Base-by-base conservation (phyloP, 64 coral and sea anemone species). In the Orbicella faveolata region DNA sequence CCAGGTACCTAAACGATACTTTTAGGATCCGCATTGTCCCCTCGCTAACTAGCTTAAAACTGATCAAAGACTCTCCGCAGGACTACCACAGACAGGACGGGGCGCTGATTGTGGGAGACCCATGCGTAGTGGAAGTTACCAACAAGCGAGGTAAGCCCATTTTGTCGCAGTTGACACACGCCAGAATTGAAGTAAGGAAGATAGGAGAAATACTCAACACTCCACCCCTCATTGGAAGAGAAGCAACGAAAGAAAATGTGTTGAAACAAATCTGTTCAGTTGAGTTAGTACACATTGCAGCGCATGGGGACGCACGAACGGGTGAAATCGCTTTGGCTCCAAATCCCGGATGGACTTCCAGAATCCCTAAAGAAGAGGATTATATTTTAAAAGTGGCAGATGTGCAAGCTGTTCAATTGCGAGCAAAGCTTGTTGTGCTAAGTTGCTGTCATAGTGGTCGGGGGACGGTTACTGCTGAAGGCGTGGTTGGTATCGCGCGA, bases 401-500 rank as follows among this genome's bases (percentile, higher is more conserved):
- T 30, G 54, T 79, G 21, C 21, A 16, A 21, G 34, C 19, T 51
- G 77, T 52, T 79, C 36, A 51, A 3, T 13, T 79, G 15, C 41
- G 54, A 79, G 54, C 77, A 79, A 79, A 19, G 19, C 44, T 79
- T 21, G 77, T 51, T 79, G 77, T 79, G 77, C 77, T 79, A 9
- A 79, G 77, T 41, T 79, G 77, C 54, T 79, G 77, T 36, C 41
- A 79, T 36, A 79, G 41, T 36, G 77, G 9, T 79, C 77, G 77
- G 8, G 77, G 77, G 54, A 34, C 21, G 77, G 77, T 79, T 68
- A 68, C 65, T 23, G 65, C 65, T 25, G 65, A 68, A 1, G 65
- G 65, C 6, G 65, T 68, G 19, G 65, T 68, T 20, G 65, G 65
- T 25, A 68, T 68, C 55, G 55, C 55, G 13, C 55, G 55, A 10